Percentiles rank a stretch among this genome's conserved stretches.
These are phyloP conservation scores for Nyctibius grandis DNA, from an alignment of 2,797 vertebrate genomes.

Conservation along the genomic window DNA sequence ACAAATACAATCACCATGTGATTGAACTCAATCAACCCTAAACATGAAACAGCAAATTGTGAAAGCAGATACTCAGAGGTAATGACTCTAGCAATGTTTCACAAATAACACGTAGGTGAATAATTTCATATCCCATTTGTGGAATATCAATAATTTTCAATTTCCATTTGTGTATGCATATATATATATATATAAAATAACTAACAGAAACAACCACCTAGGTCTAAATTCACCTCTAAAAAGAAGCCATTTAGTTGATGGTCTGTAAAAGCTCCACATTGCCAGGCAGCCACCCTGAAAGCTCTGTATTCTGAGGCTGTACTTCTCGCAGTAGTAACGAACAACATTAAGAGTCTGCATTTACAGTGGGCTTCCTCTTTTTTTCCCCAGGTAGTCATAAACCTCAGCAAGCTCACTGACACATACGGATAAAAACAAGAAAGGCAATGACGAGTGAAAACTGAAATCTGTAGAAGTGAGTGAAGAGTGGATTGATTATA, in stretches of 20 bases:
- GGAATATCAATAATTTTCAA: neutral
- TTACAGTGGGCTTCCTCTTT: neutral
- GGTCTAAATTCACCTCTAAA: neutral
- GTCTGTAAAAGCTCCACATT: neutral
- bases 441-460: neutral
- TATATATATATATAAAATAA: neutral
- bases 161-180: neutral
- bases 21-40: neutral
- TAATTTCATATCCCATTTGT: neutral
- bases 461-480: neutral
- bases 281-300: neutral
- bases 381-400: neutral
- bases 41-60: neutral
- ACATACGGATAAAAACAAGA: neutral
- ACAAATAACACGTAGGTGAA: neutral
- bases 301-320: neutral
- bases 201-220: neutral
- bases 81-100: neutral
- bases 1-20: neutral
- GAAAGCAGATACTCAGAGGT: neutral
- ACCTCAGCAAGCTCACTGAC: neutral
- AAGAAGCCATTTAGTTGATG: neutral
- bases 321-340: neutral
- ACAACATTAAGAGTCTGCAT: neutral
- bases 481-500: neutral